Conservation (phyloP, 1,140 invertebrate species). For the Panagrolaimus sp. region DNA sequence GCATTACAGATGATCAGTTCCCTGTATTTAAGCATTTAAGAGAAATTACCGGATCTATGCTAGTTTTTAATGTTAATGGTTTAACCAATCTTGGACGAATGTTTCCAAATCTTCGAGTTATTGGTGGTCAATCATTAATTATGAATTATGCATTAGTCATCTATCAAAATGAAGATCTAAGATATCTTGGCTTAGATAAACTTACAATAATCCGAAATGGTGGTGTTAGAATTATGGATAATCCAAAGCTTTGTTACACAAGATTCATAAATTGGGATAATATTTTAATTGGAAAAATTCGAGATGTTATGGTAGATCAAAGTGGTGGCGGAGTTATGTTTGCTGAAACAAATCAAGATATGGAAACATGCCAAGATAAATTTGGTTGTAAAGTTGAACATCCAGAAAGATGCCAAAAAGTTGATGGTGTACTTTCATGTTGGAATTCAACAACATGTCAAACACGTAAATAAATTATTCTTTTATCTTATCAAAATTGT, state of each 20-base stretch:
- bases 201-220: slow-evolving; percentile 76
- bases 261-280: slow-evolving; percentile 78
- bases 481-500: not conserved
- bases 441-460: slow-evolving; percentile 68
- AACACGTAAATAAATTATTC: slow-evolving; percentile 55
- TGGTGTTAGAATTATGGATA: slow-evolving; percentile 77
- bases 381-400: slow-evolving; percentile 30
- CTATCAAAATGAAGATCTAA: slow-evolving; percentile 66
- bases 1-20: slow-evolving; percentile 23
- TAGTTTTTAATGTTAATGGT: slow-evolving; percentile 60
- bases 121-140: slow-evolving; percentile 76
- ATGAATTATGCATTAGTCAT: slow-evolving; percentile 80
- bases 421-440: slow-evolving; percentile 61
- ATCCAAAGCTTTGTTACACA: slow-evolving; percentile 79
- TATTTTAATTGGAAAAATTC: slow-evolving; percentile 57
- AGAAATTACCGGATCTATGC: slow-evolving; percentile 53
- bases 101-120: slow-evolving; percentile 89
- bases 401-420: slow-evolving; percentile 48
- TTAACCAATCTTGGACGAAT: slow-evolving; percentile 74
- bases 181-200: slow-evolving; percentile 75
- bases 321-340: slow-evolving; percentile 53
- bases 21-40: slow-evolving; percentile 45
- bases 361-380: slow-evolving; percentile 55
- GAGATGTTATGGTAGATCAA: slow-evolving; percentile 41
- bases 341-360: slow-evolving; percentile 61